Conservation (phyloP, 2,888 invertebrate species). For the Temnothorax unifasciatus region DNA sequence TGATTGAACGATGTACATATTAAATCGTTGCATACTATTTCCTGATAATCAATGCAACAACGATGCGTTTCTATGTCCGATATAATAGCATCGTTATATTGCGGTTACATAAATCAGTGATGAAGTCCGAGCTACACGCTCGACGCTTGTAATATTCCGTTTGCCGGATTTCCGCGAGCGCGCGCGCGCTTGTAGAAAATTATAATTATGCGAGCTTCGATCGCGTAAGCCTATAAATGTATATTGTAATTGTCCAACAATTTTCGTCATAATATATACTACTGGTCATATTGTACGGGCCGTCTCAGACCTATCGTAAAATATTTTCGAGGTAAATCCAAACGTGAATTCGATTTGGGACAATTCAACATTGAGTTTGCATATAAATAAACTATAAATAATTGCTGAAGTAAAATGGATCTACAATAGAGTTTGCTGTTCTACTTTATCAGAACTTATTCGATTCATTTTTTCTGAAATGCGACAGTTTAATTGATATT, state of each 20-base stretch:
- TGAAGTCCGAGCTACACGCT: constrained; percentile 54
- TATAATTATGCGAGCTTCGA: constrained; percentile 51
- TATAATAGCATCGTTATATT: constrained; percentile 57
- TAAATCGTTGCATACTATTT: constrained; percentile 58
- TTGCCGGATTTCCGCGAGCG: constrained; percentile 51
- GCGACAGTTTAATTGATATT: not conserved
- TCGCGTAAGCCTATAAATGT: constrained; percentile 50
- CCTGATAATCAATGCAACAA: constrained; percentile 57
- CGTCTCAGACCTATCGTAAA: not conserved
- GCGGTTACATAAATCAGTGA: constrained; percentile 58
- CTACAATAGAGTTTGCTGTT: not conserved
- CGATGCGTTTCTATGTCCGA: constrained; percentile 58
- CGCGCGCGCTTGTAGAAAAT: constrained; percentile 52
- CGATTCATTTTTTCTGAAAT: not conserved
- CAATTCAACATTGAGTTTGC: not conserved
- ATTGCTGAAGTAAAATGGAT: not conserved
- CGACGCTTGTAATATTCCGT: constrained; percentile 58
- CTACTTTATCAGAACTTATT: not conserved
- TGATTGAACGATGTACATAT: constrained; percentile 58
- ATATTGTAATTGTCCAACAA: constrained; percentile 42
- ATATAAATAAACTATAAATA: constrained; percentile 14
- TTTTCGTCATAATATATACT: constrained; percentile 13
- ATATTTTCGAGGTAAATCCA: not conserved
- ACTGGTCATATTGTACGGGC: not conserved
- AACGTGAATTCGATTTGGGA: not conserved